A percentile compares a stretch with the other conserved stretches of the same genome.
phyloP scores from a whole-genome alignment of 2,888 invertebrate genomes.

The Hirtodrosophila duncani region DNA sequence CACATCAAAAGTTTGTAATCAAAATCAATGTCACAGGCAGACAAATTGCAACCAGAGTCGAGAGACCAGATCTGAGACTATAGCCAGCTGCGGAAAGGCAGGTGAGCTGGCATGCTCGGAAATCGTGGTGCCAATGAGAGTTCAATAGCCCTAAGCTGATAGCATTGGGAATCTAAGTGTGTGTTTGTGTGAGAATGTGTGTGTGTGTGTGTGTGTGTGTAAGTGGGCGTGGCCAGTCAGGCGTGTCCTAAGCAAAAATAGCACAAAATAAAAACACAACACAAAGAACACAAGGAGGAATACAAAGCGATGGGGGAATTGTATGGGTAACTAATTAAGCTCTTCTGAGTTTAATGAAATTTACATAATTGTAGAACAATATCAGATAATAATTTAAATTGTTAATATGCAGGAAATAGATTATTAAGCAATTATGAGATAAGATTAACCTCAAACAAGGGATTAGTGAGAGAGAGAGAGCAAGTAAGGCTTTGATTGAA shows the following conservation, averaged over 20 bases:
- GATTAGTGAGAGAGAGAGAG: too few species aligned
- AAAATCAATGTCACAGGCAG: conserved; percentile 66
- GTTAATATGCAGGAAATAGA: too few species aligned
- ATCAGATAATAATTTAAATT: too few species aligned
- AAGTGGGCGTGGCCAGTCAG: conserved; percentile 40
- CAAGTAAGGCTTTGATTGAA: too few species aligned
- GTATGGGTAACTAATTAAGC: too few species aligned
- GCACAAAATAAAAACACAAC: not conserved
- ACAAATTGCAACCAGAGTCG: conserved; percentile 44
- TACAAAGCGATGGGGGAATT: too few species aligned
- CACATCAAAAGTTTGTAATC: conserved; percentile 52
- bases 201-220: not conserved
- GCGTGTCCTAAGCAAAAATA: conserved; percentile 34
- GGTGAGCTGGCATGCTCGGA: not conserved
- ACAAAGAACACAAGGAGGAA: too few species aligned
- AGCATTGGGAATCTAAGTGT: too few species aligned
- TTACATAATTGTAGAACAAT: too few species aligned
- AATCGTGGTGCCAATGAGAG: not conserved
- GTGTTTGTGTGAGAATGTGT: not conserved
- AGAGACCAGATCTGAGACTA: conserved; percentile 17
- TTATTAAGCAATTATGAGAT: too few species aligned
- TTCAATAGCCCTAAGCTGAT: conserved; percentile 30
- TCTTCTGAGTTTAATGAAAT: too few species aligned
- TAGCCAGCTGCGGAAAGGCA: not conserved
- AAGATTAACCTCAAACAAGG: too few species aligned